These are phyloP conservation scores for Triplophysa tibetana DNA, from an alignment of 2,113 vertebrate species.

Conservation along the genomic window DNA sequence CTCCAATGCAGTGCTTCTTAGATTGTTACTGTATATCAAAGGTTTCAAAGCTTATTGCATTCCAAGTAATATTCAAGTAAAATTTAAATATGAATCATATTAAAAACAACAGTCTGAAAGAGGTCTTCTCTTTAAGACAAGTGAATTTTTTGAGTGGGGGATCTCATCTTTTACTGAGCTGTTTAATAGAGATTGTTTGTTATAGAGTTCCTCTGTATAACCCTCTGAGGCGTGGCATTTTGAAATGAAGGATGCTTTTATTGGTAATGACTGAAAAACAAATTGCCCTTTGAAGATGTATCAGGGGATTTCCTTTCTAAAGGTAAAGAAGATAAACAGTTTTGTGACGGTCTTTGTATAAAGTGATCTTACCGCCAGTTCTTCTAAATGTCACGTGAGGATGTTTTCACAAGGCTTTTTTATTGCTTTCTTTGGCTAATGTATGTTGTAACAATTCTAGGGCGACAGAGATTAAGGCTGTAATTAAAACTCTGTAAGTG, in stretches of 20 bases:
- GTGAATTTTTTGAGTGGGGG: neutral
- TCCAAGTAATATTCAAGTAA: neutral
- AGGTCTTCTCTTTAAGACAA: neutral
- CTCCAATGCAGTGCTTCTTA: too few species aligned
- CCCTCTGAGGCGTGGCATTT: constrained; percentile 51
- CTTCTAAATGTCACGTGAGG: constrained; percentile 43
- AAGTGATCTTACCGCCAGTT: constrained; percentile 1
- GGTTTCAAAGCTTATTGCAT: neutral
- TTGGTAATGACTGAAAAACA: constrained; percentile 18
- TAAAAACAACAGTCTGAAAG: too few species aligned
- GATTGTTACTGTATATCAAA: too few species aligned
- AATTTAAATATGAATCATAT: neutral
- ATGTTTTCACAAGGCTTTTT: constrained; percentile 2
- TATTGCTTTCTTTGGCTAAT: neutral
- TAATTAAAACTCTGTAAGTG: constrained; percentile 28
- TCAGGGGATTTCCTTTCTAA: constrained; percentile 27
- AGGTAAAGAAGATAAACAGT: constrained; percentile 21
- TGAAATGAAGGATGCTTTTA: constrained; percentile 44
- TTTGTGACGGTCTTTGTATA: constrained; percentile 25
- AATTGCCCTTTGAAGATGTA: constrained; percentile 39
- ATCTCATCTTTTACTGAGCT: constrained; percentile 18
- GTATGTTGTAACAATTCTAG: neutral
- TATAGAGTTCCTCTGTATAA: constrained; percentile 41
- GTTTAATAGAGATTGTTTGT: constrained; percentile 41
- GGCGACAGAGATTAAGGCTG: neutral